These are phyloP conservation scores for Enteromius fasciolatus DNA, from an alignment of 2,797 vertebrate species.

Conservation along the genomic window DNA sequence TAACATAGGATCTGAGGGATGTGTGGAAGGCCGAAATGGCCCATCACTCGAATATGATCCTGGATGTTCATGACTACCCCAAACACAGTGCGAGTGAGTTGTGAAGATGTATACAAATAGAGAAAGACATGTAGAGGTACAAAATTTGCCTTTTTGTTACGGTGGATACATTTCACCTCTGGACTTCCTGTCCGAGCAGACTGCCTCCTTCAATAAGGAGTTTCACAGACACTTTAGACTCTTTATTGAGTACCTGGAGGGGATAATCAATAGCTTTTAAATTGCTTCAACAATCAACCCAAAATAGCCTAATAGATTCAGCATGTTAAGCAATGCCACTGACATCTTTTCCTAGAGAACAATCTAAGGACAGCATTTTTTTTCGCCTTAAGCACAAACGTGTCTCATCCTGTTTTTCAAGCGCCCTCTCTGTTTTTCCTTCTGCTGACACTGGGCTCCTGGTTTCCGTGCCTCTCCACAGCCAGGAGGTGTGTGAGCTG, in stretches of 20 bases:
- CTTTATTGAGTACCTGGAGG: conserved; percentile 44
- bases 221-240: conserved; percentile 46
- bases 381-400: conserved; percentile 56
- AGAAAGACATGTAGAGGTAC: conserved; percentile 12
- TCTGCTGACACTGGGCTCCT: conserved; percentile 62
- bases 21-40: conserved; percentile 35
- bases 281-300: conserved; percentile 58
- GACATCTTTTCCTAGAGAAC: conserved; percentile 43
- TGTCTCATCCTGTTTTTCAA: conserved; percentile 74
- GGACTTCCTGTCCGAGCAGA: conserved; percentile 38
- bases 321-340: conserved; percentile 48
- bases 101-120: background rate
- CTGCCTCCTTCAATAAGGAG: conserved; percentile 45
- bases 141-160: conserved; percentile 10
- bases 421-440: conserved; percentile 63
- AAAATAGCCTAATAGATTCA: conserved; percentile 52
- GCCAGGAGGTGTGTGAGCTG: conserved; percentile 69
- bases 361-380: conserved; percentile 37
- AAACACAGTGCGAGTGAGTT: conserved; percentile 6
- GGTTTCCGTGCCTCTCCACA: conserved; percentile 64
- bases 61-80: background rate
- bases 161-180: conserved; percentile 28
- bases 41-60: background rate
- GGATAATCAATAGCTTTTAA: conserved; percentile 60
- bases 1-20: conserved; percentile 65